phyloP scores from a whole-genome alignment of 2,888 invertebrate genomes.

The Bedellia somnulentella region DNA sequence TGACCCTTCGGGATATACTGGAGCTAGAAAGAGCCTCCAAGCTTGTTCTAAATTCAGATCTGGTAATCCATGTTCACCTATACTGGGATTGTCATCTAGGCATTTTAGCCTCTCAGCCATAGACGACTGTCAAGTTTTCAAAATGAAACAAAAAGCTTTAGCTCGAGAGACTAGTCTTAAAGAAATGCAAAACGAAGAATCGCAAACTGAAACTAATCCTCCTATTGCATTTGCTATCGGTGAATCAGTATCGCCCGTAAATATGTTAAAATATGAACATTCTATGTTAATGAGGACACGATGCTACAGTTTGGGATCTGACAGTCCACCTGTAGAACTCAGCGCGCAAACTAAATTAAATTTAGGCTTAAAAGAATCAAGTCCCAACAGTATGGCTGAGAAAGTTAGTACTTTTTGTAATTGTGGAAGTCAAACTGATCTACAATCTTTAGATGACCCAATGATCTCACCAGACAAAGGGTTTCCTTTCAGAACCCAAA shows the following conservation, averaged over 20 bases:
- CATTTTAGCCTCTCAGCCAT: slow-evolving; percentile 72
- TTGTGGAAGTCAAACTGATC: slow-evolving; percentile 74
- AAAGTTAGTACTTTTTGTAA: slow-evolving; percentile 60
- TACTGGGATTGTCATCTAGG: slow-evolving; percentile 60
- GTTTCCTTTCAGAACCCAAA: slow-evolving; percentile 44
- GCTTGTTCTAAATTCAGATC: slow-evolving; percentile 32
- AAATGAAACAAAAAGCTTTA: slow-evolving; percentile 44
- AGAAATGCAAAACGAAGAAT: slow-evolving; percentile 40
- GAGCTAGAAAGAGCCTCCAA: slow-evolving; percentile 48
- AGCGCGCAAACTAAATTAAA: slow-evolving; percentile 67
- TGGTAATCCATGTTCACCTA: slow-evolving; percentile 43
- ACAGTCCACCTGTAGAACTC: slow-evolving; percentile 53
- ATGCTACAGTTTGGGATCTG: slow-evolving; percentile 69
- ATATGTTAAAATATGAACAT: slow-evolving; percentile 21
- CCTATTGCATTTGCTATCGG: slow-evolving; percentile 71
- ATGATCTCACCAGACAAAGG: slow-evolving; percentile 46
- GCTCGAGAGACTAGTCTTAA: slow-evolving; percentile 45
- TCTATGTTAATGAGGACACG: slow-evolving; percentile 47
- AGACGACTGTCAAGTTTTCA: slow-evolving; percentile 56
- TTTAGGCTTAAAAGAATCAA: slow-evolving; percentile 61
- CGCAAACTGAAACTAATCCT: slow-evolving; percentile 20
- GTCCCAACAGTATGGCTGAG: slow-evolving; percentile 33
- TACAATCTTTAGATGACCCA: slow-evolving; percentile 65
- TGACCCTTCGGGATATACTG: slow-evolving; percentile 64
- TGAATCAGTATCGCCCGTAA: slow-evolving; percentile 61